Conservation (phyloP, 2,113 vertebrate species). For the Oryzias curvinotus region DNA sequence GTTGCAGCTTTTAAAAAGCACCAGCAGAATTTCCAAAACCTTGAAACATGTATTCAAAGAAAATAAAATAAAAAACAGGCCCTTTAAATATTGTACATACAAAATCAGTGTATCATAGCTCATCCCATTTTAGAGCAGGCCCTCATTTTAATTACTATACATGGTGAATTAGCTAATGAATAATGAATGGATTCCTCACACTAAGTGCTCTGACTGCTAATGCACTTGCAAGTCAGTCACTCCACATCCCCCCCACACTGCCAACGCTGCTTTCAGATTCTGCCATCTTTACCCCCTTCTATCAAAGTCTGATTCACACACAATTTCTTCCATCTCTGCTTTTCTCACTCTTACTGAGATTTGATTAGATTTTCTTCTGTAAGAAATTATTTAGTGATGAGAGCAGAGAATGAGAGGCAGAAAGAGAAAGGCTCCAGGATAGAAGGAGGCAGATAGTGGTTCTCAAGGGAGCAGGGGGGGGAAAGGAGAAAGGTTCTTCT, state of each 20-base stretch:
- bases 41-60: constrained; percentile 10
- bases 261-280: constrained; percentile 58
- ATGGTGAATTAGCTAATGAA: constrained; percentile 81
- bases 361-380: constrained; percentile 69
- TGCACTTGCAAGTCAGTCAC: constrained; percentile 63
- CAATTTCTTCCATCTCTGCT: constrained; percentile 45
- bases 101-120: constrained; percentile 64
- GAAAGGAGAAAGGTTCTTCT: constrained; percentile 55
- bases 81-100: constrained; percentile 52
- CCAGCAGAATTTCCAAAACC: constrained; percentile 44
- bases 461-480: constrained; percentile 37
- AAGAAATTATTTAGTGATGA: constrained; percentile 70
- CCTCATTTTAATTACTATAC: constrained; percentile 81
- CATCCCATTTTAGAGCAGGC: constrained; percentile 69
- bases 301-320: constrained; percentile 45
- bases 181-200: constrained; percentile 79
- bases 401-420: constrained; percentile 44
- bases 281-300: constrained; percentile 33
- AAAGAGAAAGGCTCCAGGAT: constrained; percentile 52
- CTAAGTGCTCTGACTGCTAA: constrained; percentile 81
- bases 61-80: constrained; percentile 18
- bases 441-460: constrained; percentile 50
- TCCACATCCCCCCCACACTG: constrained; percentile 51
- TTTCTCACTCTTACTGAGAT: constrained; percentile 57
- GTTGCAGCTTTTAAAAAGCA: constrained; percentile 28